Evolutionary conservation across 2,113 vertebrate species (phyloP).

Genomic region (Ailurus styani): DNA sequence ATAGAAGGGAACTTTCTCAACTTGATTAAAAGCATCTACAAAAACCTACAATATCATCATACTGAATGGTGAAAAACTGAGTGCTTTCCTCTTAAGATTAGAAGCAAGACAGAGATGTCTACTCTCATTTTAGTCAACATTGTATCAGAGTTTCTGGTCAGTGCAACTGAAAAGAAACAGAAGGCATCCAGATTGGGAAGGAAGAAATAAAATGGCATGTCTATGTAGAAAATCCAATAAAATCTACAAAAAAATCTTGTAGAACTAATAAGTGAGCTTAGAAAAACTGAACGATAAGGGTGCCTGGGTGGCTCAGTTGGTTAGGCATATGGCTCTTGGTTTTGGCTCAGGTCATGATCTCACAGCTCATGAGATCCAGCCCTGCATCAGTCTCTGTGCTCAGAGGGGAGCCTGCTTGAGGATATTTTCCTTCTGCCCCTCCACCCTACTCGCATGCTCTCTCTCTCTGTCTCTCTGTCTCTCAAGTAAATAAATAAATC

Average conservation of each 20-base stretch:
- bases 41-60: background rate
- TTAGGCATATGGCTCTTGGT: background rate
- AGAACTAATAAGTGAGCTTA: background rate
- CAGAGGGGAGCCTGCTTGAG: background rate
- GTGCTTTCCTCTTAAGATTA: background rate
- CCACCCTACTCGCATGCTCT: too few species aligned
- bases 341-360: background rate
- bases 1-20: background rate
- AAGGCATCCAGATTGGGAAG: background rate
- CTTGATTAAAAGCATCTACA: background rate
- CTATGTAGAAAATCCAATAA: background rate
- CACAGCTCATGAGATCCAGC: background rate
- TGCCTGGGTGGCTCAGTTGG: background rate
- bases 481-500: background rate
- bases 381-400: background rate
- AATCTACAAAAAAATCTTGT: background rate
- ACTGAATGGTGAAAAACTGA: background rate
- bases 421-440: background rate
- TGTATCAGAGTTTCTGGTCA: background rate
- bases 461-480: too few species aligned
- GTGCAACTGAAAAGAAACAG: background rate
- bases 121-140: background rate
- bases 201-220: background rate
- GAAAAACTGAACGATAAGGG: background rate
- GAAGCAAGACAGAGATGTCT: background rate